Evolutionary conservation across 2,797 vertebrate species (phyloP).

Genomic region (Acridotheres tristis): DNA sequence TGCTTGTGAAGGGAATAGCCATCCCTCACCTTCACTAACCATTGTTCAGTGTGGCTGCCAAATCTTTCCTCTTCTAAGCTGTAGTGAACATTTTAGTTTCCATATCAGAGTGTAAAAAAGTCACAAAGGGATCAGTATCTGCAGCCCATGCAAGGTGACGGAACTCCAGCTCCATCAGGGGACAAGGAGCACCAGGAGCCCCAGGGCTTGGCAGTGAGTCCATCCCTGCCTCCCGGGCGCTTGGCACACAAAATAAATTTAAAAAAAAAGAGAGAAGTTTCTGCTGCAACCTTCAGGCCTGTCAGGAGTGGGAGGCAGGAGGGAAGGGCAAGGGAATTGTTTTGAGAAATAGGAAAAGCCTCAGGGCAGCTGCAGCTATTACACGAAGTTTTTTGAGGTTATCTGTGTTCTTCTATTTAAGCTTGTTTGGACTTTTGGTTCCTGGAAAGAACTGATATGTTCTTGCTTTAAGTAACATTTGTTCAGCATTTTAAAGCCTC

Average conservation of each 20-base stretch:
- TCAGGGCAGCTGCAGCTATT: neutral
- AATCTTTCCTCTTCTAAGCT: neutral
- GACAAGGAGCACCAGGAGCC: neutral
- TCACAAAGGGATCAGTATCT: neutral
- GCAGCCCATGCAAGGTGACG: neutral
- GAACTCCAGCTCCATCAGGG: neutral
- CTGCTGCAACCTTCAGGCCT: neutral
- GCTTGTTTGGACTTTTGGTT: neutral
- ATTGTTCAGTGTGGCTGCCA: fast-evolving
- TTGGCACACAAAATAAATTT: neutral
- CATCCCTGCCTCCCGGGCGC: neutral
- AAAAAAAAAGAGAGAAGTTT: neutral
- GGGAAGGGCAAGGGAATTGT: neutral
- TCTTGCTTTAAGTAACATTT: neutral
- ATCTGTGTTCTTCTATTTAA: neutral
- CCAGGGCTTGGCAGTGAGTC: neutral
- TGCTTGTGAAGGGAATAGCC: neutral
- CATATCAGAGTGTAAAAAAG: neutral
- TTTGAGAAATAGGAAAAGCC: neutral
- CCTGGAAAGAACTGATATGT: neutral
- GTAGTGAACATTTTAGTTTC: neutral
- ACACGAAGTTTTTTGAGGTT: neutral
- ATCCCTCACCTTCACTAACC: neutral
- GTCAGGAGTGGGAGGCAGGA: neutral
- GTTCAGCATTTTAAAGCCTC: neutral